These are phyloP conservation scores for Nycticebus coucang DNA, from an alignment of 2,113 vertebrate species.

Conservation along the genomic window DNA sequence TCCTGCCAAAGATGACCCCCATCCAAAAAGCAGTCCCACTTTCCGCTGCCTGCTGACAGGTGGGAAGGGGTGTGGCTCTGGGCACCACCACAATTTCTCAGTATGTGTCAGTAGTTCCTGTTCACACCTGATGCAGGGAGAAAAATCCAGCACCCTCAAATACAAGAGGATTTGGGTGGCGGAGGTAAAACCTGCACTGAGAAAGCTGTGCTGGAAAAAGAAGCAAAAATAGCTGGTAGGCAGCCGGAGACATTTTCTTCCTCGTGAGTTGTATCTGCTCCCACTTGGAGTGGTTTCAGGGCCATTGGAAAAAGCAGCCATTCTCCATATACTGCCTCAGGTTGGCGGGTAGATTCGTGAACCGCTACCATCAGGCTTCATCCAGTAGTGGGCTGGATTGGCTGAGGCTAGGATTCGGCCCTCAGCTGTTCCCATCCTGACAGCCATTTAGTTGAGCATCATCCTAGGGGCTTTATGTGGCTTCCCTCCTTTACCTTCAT, in stretches of 20 bases:
- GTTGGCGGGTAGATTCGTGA: not conserved
- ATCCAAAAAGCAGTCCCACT: not conserved
- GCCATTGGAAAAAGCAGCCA: not conserved
- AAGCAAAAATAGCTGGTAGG: not conserved
- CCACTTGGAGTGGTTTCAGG: not conserved
- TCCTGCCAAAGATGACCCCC: not conserved
- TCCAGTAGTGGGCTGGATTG: not conserved
- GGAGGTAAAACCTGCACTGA: no score
- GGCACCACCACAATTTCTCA: not conserved
- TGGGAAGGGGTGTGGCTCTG: not conserved
- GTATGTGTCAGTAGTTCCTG: not conserved
- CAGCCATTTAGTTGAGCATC: not conserved
- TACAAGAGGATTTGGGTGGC: not conserved
- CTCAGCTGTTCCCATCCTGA: rapidly evolving
- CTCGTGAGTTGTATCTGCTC: not conserved
- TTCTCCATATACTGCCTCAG: not conserved
- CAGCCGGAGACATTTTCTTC: not conserved
- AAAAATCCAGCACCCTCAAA: not conserved
- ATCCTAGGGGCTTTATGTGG: not conserved
- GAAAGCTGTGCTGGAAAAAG: not conserved
- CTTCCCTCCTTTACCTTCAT: not conserved
- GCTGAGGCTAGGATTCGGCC: not conserved
- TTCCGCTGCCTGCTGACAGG: slow-evolving; percentile 8
- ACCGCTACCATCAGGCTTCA: not conserved
- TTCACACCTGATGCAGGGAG: not conserved